These are phyloP conservation scores for Sternotherus odoratus DNA, from an alignment of 2,797 vertebrate genomes.

Conservation along the genomic window DNA sequence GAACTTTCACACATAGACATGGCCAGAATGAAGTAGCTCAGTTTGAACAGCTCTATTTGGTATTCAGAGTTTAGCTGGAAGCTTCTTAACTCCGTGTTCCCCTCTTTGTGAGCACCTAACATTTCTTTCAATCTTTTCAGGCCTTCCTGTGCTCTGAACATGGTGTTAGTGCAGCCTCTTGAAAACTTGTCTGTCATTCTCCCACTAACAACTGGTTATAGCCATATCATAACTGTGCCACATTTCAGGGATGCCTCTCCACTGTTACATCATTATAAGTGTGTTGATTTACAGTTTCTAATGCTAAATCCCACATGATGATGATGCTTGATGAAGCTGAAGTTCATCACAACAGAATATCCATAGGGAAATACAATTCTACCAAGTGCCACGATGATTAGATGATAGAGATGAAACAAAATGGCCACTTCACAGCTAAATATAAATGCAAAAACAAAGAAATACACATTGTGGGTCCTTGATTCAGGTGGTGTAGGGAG, in stretches of 20 bases:
- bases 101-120: not conserved
- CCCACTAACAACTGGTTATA: not conserved
- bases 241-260: not conserved
- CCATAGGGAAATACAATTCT: not conserved
- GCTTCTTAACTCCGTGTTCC: not conserved
- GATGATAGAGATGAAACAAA: not conserved
- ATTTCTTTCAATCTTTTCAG: not conserved
- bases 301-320: not conserved
- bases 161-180: not conserved
- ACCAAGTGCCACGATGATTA: not conserved
- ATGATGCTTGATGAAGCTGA: not conserved
- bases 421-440: not conserved
- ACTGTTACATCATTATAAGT: not conserved
- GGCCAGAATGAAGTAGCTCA: not conserved
- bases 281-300: not conserved
- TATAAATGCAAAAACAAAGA: not conserved
- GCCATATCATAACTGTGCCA: not conserved
- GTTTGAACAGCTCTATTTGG: not conserved
- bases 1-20: not conserved
- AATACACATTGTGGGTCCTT: not conserved
- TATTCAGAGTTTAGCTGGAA: not conserved
- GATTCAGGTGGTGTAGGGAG: not conserved
- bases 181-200: not conserved
- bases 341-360: not conserved
- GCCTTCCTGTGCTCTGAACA: not conserved